Evolutionary conservation across 2,888 invertebrate species (phyloP), one percentile per base, ranked within the genome.

Genomic region (Conops quadrifasciatus): DNA sequence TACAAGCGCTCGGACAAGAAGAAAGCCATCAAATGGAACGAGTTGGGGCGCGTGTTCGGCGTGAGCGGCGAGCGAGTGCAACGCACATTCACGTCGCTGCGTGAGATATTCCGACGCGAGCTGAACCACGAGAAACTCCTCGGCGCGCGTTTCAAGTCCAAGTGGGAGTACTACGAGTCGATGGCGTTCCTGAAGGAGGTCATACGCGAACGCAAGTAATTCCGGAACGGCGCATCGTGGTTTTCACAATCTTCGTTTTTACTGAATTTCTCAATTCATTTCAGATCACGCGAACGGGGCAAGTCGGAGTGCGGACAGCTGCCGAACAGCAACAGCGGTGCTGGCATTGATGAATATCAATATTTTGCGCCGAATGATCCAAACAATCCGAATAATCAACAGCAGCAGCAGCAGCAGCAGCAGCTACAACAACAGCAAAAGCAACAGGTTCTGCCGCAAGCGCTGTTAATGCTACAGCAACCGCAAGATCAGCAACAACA

Each of bases 1-100:
- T 84, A 84, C 75, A 84, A 84, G 71, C 79, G 84, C 66, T 85
- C 84, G 47, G 84, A 84, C 72, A 85, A 84, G 75, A 83, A 82
- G 70, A 84, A 84, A 76, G 82, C 85, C 69, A 75, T 84, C 30
- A 84, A 85, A 73, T 84, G 84, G 84, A 83, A 82, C 69, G 85
- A 85, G 69, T 74, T 84, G 71, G 84, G 84, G 0, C 81, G 83
- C 24, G 76, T 82, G 16, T 84, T 84, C 73, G 82, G 80, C 26
- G 84, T 84, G 19, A 83, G 79, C 47, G 84, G 84, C 1, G 84
- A 84, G 71, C 78, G 84, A 2, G 84, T 85, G 19, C 84, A 84
- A 75, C 79, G 84, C 62, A 84, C 84, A 1, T 84, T 84, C 67
- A 84, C 84, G 13, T 84, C 84, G 0, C 70, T 84, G 21, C 77